Percentiles rank a stretch among this genome's conserved stretches.
Conservation (phyloP, 2,888 invertebrate genomes). For the Germaria angustata region DNA sequence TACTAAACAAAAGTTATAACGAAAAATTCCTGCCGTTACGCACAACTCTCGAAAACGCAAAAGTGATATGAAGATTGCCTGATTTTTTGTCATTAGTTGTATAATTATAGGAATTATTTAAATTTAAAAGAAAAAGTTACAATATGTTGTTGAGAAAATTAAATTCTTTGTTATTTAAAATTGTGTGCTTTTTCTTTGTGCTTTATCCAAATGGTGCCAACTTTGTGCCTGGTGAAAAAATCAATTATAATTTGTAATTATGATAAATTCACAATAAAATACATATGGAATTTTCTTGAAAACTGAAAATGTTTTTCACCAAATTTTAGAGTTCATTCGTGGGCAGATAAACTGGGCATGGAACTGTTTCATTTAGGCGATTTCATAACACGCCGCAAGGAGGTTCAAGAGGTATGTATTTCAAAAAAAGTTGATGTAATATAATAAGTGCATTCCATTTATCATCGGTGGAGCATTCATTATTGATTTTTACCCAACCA, state of each 20-base stretch:
- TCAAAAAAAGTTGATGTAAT: background rate
- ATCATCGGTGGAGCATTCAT: too few species aligned
- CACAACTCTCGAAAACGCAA: constrained; percentile 23
- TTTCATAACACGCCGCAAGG: constrained; percentile 88
- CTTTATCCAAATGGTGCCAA: constrained; percentile 76
- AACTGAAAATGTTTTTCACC: background rate
- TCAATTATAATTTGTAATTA: constrained; percentile 79
- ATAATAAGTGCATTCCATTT: too few species aligned
- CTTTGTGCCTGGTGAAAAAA: constrained; percentile 77
- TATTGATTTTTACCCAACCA: constrained; percentile 76
- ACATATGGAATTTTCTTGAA: background rate
- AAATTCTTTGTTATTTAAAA: constrained; percentile 44
- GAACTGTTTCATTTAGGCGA: constrained; percentile 90
- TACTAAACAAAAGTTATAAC: background rate
- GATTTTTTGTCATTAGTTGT: constrained; percentile 18
- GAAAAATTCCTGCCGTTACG: constrained; percentile 11
- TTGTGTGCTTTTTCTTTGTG: constrained; percentile 72
- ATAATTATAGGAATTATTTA: constrained; percentile 2
- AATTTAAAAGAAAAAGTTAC: constrained; percentile 9
- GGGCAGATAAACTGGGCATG: constrained; percentile 90
- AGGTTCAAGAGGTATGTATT: constrained; percentile 86
- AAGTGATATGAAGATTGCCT: constrained; percentile 55
- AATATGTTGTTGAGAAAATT: constrained; percentile 55
- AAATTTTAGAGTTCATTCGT: constrained; percentile 85
- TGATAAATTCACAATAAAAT: background rate